phyloP scores from a whole-genome alignment of 2,888 invertebrate species.

The Synanthedon vespiformis region DNA sequence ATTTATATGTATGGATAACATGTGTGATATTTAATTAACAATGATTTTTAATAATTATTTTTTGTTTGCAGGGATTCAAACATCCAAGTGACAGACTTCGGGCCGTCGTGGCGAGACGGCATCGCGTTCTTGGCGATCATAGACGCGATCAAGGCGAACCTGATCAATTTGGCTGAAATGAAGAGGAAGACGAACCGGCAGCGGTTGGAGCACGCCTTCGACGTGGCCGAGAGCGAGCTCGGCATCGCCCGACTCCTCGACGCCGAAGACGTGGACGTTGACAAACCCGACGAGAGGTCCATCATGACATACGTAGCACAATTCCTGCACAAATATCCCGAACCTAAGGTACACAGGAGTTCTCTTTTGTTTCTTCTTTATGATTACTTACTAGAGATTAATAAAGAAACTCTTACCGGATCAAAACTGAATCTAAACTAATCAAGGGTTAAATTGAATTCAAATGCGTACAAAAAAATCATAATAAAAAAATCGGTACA shows the following conservation, averaged over 20 bases:
- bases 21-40: no score
- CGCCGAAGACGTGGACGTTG: conserved; percentile 95
- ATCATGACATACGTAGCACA: conserved; percentile 99
- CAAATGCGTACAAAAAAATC: no score
- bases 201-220: conserved; percentile 92
- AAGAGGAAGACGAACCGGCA: conserved; percentile 79
- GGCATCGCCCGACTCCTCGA: conserved; percentile 93
- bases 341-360: conserved; percentile 74
- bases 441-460: no score
- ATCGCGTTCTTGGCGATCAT: conserved; percentile 95
- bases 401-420: no score
- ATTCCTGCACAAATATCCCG: conserved; percentile 94
- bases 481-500: no score
- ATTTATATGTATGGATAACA: no score
- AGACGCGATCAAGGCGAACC: conserved; percentile 92
- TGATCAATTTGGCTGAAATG: conserved; percentile 89
- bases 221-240: conserved; percentile 89
- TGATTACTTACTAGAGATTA: no score
- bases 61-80: conserved; percentile 78
- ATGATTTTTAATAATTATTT: no score
- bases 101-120: conserved; percentile 96
- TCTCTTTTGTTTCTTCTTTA: not conserved
- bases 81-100: conserved; percentile 92
- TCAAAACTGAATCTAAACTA: no score
- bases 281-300: conserved; percentile 95